Percentiles rank a stretch among this genome's conserved stretches.
These are phyloP conservation scores for Andricus curvator DNA, from an alignment of 2,888 invertebrate genomes.

Conservation along the genomic window DNA sequence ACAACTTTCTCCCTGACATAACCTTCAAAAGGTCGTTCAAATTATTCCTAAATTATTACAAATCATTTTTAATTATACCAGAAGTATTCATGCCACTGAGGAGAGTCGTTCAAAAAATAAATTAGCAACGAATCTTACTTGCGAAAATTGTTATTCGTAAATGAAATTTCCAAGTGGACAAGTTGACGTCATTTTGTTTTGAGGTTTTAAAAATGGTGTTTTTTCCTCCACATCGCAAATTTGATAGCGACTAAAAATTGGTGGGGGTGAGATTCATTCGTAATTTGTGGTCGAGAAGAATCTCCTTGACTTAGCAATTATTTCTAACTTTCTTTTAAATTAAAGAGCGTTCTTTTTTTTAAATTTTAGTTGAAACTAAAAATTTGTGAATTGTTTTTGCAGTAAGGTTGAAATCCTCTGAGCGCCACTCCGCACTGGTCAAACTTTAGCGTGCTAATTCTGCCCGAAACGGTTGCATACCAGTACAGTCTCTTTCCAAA, in stretches of 20 bases:
- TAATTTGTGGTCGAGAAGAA: background rate
- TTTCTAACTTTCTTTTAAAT: background rate
- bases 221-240: background rate
- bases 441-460: conserved; percentile 62
- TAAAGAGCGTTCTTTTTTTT: background rate
- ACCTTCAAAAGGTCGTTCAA: background rate
- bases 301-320: background rate
- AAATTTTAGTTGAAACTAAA: background rate
- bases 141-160: background rate
- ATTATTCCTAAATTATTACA: background rate
- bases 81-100: background rate
- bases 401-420: conserved; percentile 56
- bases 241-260: background rate
- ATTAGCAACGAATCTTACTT: background rate
- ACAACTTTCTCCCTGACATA: conserved; percentile 1
- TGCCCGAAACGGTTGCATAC: conserved; percentile 53
- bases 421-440: conserved; percentile 50
- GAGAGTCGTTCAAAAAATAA: background rate
- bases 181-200: background rate
- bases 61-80: background rate
- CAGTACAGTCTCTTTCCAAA: conserved; percentile 46
- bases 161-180: background rate
- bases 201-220: background rate
- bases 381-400: background rate
- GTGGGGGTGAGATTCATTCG: background rate